phyloP scores from a whole-genome alignment of 2,113 vertebrate species.

The Silurus asotus region DNA sequence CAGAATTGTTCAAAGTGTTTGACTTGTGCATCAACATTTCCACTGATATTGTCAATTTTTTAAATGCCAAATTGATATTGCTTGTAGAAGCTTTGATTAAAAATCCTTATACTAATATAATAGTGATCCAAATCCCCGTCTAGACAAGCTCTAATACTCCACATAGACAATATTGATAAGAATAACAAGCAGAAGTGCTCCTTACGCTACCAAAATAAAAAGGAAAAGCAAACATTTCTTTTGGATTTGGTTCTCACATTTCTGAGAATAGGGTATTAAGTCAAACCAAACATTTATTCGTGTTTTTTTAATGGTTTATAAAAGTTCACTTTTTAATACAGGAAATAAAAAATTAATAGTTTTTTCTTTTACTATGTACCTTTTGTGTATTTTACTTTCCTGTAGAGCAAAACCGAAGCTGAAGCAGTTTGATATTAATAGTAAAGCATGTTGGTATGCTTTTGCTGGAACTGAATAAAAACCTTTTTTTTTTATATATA shows the following conservation, averaged over 20 bases:
- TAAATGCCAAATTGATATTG: neutral
- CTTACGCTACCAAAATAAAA: constrained; percentile 45
- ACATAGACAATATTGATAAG: constrained; percentile 57
- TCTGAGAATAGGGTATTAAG: constrained; percentile 40
- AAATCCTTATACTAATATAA: neutral
- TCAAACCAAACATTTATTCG: constrained; percentile 54
- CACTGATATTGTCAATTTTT: neutral
- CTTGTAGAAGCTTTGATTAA: neutral
- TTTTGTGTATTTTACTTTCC: constrained; percentile 6
- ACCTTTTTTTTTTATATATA: neutral
- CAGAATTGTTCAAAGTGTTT: neutral
- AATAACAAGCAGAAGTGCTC: constrained; percentile 62
- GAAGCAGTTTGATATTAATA: neutral
- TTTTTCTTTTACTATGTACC: constrained; percentile 25
- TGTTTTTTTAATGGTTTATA: constrained; percentile 33
- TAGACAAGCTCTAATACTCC: constrained; percentile 53
- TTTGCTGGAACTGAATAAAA: neutral
- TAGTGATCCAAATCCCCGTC: constrained; percentile 44
- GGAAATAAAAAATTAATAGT: constrained; percentile 46
- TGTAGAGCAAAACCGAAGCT: neutral
- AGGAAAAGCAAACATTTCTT: constrained; percentile 67
- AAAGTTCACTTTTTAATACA: constrained; percentile 47
- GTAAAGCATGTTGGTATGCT: neutral
- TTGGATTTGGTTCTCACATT: constrained; percentile 56
- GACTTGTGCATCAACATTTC: neutral